Evolutionary conservation across 2,888 invertebrate species (phyloP), one percentile per base, ranked within the genome.

Genomic region (Reticulitermes lucifugus): DNA sequence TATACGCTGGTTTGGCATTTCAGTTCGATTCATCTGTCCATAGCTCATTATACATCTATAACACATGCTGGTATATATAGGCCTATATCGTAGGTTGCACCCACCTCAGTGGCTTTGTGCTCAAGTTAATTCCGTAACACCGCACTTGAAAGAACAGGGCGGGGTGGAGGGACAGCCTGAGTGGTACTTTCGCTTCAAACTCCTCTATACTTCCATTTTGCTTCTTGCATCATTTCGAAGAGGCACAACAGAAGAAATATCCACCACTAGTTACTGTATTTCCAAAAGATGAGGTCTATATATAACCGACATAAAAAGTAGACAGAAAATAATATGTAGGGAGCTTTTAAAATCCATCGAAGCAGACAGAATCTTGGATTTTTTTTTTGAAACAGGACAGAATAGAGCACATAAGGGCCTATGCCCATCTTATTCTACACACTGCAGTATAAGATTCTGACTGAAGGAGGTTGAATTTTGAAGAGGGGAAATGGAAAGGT

Each of bases 341-440:
- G 90, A 90, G 90, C 91, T 91, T 91, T 91, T 90, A 91, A 91
- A 90, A 90, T 89, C 90, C 90, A 91, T 90, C 90, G 90, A 89
- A 90, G 90, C 91, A 90, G 89, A 91, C 89, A 88, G 89, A 90
- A 89, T 90, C 89, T 89, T 88, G 89, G 89, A 90, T 90, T 90
- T 90, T 73, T 73, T 73, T 73, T 73, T 41, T 18, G 43, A 46
- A 77, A 6, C 5, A 46, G 77, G 51, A 77, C 46, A 46, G 77
- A 77, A n/a, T n/a, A 35, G 41, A 73, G 73, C 41, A 73, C 22
- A 73, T 65, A 65, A 65, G 65, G 65, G 12, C 65, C 65, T 65
- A n/a, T 18, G 14, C 5, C 12, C 9, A 70, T 70, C 29, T 29
- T 70, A 70, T 14, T 25, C 6, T 25, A 10, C 41, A 14, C 18